Base-by-base conservation (phyloP, 2,888 invertebrate species). In the Anthophora plumipes region DNA sequence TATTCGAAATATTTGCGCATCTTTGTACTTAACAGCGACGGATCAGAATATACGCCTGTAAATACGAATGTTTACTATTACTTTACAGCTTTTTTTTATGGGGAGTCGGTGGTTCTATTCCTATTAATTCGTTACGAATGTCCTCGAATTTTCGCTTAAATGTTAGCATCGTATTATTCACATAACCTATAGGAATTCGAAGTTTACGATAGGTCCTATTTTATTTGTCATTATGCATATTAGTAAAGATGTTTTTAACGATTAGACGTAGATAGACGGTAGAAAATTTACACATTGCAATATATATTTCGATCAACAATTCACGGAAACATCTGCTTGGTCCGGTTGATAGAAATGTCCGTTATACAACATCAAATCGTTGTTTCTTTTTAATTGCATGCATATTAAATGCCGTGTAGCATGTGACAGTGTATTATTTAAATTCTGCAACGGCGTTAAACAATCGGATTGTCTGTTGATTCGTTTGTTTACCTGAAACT, bases 261-360 rank as follows among this genome's bases (percentile, higher is more conserved):
- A 22, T 66, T 39, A 0, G n/a, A 46, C 25, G 17, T 17, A 41
- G 11, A 11, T 20, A 46, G n/a, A n/a, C 22, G 52, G 52, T 52
- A 17, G 4, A 12, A 14, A 14, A 31, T 31, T 31, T 22, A 50
- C 17, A 22, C n/a, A 46, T 46, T 25, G 9, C 6, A 22, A 9
- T 39, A 52, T 52, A 46, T 52, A 61, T 55, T 46, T 43, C 22
- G 22, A 74, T 71, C 41, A 60, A 72, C 46, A 55, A 69, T 77
- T 71, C 25, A 70, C 78, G 76, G 82, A 83, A 64, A 79, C 37
- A 73, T 78, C 66, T 70, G 55, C 39, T 76, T 82, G 78, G 76
- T 31, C 75, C 82, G 76, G 59, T 68, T 79, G 54, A 71, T 52
- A 59, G 57, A 55, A 67, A 50, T 68, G 61, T 72, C 20, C 17